Percentiles rank a stretch among this genome's conserved stretches.
Evolutionary conservation across 2,797 vertebrate genomes (phyloP).

Genomic region (Chloroceryle inda): DNA sequence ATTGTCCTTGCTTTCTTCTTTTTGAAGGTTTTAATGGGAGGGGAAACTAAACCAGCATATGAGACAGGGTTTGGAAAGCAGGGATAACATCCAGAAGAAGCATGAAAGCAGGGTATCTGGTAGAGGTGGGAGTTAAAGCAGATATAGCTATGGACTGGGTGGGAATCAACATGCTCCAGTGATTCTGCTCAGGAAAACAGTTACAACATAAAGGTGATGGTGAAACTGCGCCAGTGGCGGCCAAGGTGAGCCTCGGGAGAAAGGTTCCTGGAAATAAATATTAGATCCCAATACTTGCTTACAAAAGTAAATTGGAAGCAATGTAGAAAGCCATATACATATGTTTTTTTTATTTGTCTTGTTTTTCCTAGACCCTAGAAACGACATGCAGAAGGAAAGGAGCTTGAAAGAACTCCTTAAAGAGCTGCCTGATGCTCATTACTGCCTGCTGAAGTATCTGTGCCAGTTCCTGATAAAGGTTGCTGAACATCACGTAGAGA

Average conservation of each 20-base stretch:
- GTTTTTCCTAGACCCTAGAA: constrained; percentile 77
- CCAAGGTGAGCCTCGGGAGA: neutral
- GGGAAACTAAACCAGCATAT: neutral
- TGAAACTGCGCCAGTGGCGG: neutral
- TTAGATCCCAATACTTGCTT: neutral
- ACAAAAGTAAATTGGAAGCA: neutral
- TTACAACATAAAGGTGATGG: neutral
- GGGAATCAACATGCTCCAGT: neutral
- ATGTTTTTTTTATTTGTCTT: neutral
- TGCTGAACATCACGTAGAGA: constrained; percentile 86
- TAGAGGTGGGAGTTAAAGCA: neutral
- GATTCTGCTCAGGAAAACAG: neutral
- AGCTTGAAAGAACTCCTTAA: constrained; percentile 84
- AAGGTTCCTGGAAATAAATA: neutral
- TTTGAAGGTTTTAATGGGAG: neutral
- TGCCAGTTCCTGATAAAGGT: constrained; percentile 90
- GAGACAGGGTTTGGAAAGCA: neutral
- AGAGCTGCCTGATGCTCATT: constrained; percentile 87
- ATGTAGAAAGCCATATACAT: neutral
- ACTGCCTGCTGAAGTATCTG: constrained; percentile 89
- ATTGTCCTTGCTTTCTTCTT: neutral
- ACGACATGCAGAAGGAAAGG: constrained; percentile 78
- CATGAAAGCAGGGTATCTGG: neutral
- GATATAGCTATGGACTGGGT: neutral
- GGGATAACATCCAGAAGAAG: neutral